Percentiles rank a stretch among this genome's conserved stretches.
phyloP scores from a whole-genome alignment of 2,113 vertebrate genomes.

The Sylvia atricapilla region DNA sequence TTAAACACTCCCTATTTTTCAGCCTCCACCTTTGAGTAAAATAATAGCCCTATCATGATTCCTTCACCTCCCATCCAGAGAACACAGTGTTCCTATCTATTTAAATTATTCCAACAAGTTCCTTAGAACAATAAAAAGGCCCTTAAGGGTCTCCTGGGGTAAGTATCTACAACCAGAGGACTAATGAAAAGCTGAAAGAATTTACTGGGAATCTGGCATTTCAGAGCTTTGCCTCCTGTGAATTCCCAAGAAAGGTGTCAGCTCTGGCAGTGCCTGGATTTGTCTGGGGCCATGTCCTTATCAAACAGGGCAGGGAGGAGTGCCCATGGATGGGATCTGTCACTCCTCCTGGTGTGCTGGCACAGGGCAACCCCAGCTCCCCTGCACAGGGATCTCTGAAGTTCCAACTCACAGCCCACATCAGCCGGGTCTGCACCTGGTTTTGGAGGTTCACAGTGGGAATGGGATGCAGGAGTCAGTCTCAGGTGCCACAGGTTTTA shows the following conservation, averaged over 20 bases:
- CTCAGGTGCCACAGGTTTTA: neutral
- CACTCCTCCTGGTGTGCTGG: neutral
- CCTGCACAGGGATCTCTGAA: neutral
- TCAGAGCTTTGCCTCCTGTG: neutral
- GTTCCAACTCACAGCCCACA: neutral
- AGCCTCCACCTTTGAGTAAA: neutral
- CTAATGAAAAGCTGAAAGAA: constrained; percentile 14
- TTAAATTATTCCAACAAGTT: constrained; percentile 19
- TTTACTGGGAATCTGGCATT: neutral
- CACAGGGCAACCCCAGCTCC: neutral
- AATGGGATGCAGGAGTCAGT: neutral
- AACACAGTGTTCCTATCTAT: neutral
- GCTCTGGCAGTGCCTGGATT: constrained; percentile 18
- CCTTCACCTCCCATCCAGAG: neutral
- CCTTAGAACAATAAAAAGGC: constrained; percentile 11
- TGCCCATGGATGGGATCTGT: neutral
- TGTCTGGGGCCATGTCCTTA: constrained; percentile 25
- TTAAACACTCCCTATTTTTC: constrained; percentile 19
- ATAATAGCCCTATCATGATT: neutral
- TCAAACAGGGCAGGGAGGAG: neutral
- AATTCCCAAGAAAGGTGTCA: neutral
- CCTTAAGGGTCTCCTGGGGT: neutral
- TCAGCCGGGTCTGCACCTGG: neutral
- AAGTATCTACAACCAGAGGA: neutral
- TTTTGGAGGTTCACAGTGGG: neutral